Base-by-base conservation (phyloP, 2,888 invertebrate genomes). In the Antitype chi region DNA sequence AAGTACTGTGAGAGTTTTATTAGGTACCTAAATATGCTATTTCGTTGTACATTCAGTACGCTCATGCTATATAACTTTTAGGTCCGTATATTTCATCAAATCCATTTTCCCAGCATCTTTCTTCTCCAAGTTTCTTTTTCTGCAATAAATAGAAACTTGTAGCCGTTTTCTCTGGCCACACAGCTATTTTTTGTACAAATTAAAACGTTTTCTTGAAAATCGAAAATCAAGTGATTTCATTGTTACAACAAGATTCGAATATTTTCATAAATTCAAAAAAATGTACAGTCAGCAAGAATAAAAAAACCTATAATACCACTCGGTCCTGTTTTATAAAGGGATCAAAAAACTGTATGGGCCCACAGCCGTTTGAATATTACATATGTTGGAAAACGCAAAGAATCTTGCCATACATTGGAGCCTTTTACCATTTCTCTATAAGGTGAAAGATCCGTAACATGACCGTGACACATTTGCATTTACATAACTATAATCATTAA, bases 1-100 rank as follows among this genome's bases (percentile, higher is more conserved):
- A 55, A 49, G 43, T 47, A 11, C 38, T 63, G 43, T 68, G 68
- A 75, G 75, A 55, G 75, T 81, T 78, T 78, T 78, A 80, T 78
- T 80, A 63, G 47, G 62, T n/a, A 63, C 11, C 62, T n/a, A 71
- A 80, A 78, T 72, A 38, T 59, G 28, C 17, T 17, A 62, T 79
- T 62, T 72, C 28, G 62, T 52, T 13, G 15, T 62, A 49, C 49
- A 60, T 78, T 47, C 11, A 28, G 13, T 47, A 13, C 1, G 20
- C 20, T 47, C 20, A 66, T 20, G 13, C 0, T 20, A 20, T 20
- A 8, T 13, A 25, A 20, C 2, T 47, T 25, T 4, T 43, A 25
- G 7, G 25, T 47, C 8, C 20, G 64, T 25, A 64, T 20, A 13
- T 66, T 11, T 66, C 20, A 66, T 47, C 43, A 0, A 64, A 43